A percentile compares a stretch with the other conserved stretches of the same genome.
Evolutionary conservation across 1,140 invertebrate species (phyloP).

Genomic region (Panagrolaimus sp.): DNA sequence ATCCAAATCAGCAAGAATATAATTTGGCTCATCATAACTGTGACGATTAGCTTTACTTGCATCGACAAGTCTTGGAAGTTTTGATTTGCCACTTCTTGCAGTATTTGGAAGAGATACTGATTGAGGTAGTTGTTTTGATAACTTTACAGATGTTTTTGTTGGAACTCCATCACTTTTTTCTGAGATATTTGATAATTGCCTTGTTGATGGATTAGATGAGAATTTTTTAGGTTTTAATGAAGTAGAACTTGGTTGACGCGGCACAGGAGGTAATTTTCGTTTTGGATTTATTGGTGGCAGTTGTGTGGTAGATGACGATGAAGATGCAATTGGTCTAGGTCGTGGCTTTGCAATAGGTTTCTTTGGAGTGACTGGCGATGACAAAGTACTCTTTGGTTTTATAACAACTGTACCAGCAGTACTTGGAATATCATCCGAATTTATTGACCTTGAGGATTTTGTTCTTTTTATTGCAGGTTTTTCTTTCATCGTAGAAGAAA

Average conservation of each 20-base stretch:
- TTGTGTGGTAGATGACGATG: too few species aligned
- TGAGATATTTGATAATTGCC: background rate
- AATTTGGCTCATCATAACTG: background rate
- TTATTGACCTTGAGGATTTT: background rate
- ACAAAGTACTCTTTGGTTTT: background rate
- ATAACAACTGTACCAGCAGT: background rate
- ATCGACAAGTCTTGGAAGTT: background rate
- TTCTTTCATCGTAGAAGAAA: too few species aligned
- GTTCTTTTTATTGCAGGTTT: background rate
- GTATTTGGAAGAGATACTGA: background rate
- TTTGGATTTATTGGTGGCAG: too few species aligned
- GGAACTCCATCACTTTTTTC: background rate
- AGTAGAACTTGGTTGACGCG: background rate
- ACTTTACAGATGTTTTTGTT: background rate
- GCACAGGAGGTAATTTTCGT: constrained; percentile 3
- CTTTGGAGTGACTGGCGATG: too few species aligned
- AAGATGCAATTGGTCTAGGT: background rate
- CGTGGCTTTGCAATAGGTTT: background rate
- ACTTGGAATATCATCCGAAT: background rate
- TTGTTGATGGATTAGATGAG: constrained; percentile 9
- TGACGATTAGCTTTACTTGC: background rate
- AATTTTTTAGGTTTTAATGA: background rate
- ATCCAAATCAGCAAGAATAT: background rate
- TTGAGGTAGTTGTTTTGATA: background rate
- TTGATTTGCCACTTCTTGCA: background rate